A percentile compares a stretch with the other conserved stretches of the same genome.
phyloP scores from a whole-genome alignment of 2,888 invertebrate genomes.

The Azorinus chamasolen region DNA sequence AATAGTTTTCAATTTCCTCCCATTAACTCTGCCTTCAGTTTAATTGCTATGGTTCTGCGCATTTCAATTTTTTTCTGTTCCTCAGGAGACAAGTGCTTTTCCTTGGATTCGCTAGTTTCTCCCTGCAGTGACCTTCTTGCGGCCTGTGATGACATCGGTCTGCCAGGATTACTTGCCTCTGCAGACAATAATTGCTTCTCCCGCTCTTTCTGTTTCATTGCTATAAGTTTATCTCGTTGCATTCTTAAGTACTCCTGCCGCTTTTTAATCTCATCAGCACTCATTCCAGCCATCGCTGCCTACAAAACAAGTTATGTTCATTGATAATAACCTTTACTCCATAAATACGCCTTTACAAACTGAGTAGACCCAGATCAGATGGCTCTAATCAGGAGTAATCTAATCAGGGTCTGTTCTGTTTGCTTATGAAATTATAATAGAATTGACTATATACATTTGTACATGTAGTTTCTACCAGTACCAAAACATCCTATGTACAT shows the following conservation, averaged over 20 bases:
- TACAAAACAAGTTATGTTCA: conserved; percentile 44
- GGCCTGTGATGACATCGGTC: conserved; percentile 92
- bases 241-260: conserved; percentile 94
- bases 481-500: too few species aligned
- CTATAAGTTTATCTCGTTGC: conserved; percentile 96
- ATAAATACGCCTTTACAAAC: too few species aligned
- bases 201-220: conserved; percentile 95
- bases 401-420: too few species aligned
- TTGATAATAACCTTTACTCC: too few species aligned
- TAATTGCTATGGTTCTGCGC: conserved; percentile 93
- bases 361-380: too few species aligned
- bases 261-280: conserved; percentile 81
- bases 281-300: conserved; percentile 81
- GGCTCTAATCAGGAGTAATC: neutral
- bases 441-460: neutral
- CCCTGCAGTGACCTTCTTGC: conserved; percentile 90
- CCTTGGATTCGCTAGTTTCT: conserved; percentile 29
- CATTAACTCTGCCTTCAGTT: conserved; percentile 95
- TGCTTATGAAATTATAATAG: too few species aligned
- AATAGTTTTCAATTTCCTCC: conserved; percentile 86
- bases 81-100: conserved; percentile 68
- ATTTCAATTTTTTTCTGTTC: conserved; percentile 91
- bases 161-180: conserved; percentile 87
- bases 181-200: conserved; percentile 91
- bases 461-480: neutral